Conservation (phyloP, 2,888 invertebrate genomes). For the Imbricaverruca yamaguchii region DNA sequence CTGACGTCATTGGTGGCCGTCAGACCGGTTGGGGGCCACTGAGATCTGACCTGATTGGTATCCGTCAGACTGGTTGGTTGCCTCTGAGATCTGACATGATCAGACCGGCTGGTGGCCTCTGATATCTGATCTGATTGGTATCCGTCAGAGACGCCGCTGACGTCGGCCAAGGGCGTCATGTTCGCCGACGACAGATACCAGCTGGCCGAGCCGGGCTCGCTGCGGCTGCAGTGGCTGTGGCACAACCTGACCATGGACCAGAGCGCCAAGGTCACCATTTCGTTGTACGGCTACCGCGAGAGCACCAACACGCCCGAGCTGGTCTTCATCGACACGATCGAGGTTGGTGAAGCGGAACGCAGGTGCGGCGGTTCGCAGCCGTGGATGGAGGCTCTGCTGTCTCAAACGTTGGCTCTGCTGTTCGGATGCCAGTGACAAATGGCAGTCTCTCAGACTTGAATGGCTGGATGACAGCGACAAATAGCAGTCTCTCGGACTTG, state of each 20-base stretch:
- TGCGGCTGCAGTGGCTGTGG: constrained; percentile 74
- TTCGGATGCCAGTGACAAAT: no score
- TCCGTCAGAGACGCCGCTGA: constrained; percentile 71
- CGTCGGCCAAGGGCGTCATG: constrained; percentile 75
- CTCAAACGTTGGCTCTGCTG: no score
- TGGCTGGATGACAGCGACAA: no score
- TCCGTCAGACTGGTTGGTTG: no score
- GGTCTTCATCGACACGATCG: constrained; percentile 57
- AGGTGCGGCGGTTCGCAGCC: no score
- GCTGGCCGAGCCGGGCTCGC: constrained; percentile 61
- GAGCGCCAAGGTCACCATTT: constrained; percentile 68
- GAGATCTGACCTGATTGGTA: no score
- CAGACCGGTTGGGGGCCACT: constrained; percentile 47
- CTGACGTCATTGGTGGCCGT: neutral
- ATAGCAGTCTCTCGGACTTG: no score
- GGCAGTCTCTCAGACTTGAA: no score
- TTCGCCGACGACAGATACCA: constrained; percentile 63
- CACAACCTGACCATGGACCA: constrained; percentile 74
- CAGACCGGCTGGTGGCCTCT: no score
- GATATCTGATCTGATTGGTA: no score
- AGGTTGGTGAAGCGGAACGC: constrained; percentile 25
- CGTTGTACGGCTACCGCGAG: constrained; percentile 84
- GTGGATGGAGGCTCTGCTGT: no score
- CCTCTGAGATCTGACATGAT: no score
- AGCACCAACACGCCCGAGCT: constrained; percentile 70